Base-by-base conservation (phyloP, 2,888 invertebrate genomes). In the Lissocephala sabroskyi region DNA sequence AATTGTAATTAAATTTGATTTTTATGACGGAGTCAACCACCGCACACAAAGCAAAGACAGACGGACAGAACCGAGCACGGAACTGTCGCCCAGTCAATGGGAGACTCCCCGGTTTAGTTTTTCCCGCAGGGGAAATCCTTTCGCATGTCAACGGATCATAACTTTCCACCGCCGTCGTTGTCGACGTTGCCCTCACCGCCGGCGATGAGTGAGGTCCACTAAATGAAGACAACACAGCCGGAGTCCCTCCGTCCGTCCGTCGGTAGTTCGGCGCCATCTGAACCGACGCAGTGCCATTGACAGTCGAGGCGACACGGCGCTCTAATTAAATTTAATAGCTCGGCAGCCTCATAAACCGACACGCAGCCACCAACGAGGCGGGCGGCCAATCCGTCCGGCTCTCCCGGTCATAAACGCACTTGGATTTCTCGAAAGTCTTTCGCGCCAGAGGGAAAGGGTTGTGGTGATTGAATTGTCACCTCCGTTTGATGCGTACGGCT, bases 301-400 rank as follows among this genome's bases (percentile, higher is more conserved):
- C 30, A 10, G 10, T 10, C 6, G 11, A 3, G 49, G 62, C 53
- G 56, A 56, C 62, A 50, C 57, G 64, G 71, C 60, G 66, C 57
- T 79, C 77, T 77, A 77, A 77, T 77, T 77, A 77, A 77, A 77
- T 79, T 79, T 74, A 77, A 74, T 74, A 74, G 71, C 76, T 48
- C 53, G 59, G 44, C 54, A 60, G 48, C 43, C 53, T 57, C 71
- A 74, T 70, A 64, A 74, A 66, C 56, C 56, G 55, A 56, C 39
- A 32, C 28, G 23, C 41, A 59, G 65, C 71, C 65, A 73, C 73
- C 68, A 73, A 62, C 64, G 53, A 45, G 53, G 59, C 58, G 45
- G 32, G 10, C 28, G 23, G 42, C 33, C 36, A 29, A 10, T 5
- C 10, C n/a, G 32, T n/a, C 13, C 13, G 32, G 23, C 23, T 23